A percentile compares a stretch with the other conserved stretches of the same genome.
These are phyloP conservation scores for Scopus umbretta DNA, from an alignment of 2,113 vertebrate species.

Conservation along the genomic window DNA sequence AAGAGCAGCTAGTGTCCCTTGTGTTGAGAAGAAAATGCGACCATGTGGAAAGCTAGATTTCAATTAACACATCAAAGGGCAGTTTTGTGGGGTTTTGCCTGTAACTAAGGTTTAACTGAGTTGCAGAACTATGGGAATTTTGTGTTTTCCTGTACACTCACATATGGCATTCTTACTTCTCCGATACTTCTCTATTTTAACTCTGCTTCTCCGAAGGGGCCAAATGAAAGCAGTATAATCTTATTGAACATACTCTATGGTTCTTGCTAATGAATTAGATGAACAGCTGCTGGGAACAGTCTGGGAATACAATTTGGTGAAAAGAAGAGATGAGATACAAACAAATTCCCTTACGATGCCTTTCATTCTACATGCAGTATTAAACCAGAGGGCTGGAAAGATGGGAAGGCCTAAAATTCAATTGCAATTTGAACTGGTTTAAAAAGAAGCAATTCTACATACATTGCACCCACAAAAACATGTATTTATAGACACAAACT, in stretches of 20 bases:
- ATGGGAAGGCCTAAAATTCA: constrained; percentile 19
- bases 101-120: neutral
- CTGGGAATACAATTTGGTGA: constrained; percentile 23
- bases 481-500: neutral
- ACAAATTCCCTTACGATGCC: constrained; percentile 27
- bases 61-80: constrained; percentile 15
- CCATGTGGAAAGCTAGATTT: constrained; percentile 4
- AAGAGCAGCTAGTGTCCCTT: neutral
- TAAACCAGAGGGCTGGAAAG: neutral
- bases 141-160: neutral
- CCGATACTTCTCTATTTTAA: neutral
- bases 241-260: neutral
- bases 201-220: neutral
- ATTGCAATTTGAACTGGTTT: neutral
- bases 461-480: neutral
- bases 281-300: constrained; percentile 45
- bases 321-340: constrained; percentile 30
- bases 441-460: constrained; percentile 25
- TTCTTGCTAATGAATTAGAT: constrained; percentile 52
- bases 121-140: neutral
- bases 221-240: constrained; percentile 17
- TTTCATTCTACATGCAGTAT: constrained; percentile 20
- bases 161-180: neutral
- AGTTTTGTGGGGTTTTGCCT: neutral
- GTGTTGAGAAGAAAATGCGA: neutral